Evolutionary conservation across 2,888 invertebrate genomes (phyloP).

Genomic region (Hydraecia micacea): DNA sequence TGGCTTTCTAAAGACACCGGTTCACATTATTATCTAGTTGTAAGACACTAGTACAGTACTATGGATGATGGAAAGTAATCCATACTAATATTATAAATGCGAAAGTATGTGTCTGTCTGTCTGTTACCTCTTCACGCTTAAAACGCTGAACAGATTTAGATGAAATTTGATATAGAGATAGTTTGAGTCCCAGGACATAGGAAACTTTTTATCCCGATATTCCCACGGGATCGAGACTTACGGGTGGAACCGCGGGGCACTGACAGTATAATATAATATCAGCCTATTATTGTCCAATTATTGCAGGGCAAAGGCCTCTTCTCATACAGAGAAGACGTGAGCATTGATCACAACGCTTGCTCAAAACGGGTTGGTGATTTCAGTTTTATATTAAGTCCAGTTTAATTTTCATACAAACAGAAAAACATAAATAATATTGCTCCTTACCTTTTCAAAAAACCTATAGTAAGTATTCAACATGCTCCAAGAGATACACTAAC

Average conservation of each 20-base stretch:
- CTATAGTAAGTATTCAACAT: neutral
- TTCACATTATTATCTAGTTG: neutral
- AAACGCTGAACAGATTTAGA: too few species aligned
- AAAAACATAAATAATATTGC: neutral
- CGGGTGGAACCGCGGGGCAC: too few species aligned
- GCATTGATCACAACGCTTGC: neutral
- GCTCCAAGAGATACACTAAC: constrained; percentile 7
- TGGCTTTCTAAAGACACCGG: neutral
- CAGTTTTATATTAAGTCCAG: neutral
- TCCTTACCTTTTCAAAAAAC: neutral
- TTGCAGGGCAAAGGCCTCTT: neutral
- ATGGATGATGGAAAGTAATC: neutral
- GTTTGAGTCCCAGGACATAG: too few species aligned
- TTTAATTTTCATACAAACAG: neutral
- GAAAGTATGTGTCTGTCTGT: too few species aligned
- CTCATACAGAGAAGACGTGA: neutral
- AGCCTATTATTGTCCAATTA: neutral
- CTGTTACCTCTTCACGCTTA: too few species aligned
- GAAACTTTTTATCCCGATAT: too few species aligned
- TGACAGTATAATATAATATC: neutral
- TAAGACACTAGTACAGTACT: neutral
- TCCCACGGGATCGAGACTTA: too few species aligned
- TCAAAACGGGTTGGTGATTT: neutral
- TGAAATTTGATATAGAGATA: too few species aligned
- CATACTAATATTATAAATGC: too few species aligned